These are phyloP conservation scores for Amphiprion percula DNA, from an alignment of 2,113 vertebrate genomes.

Conservation along the genomic window DNA sequence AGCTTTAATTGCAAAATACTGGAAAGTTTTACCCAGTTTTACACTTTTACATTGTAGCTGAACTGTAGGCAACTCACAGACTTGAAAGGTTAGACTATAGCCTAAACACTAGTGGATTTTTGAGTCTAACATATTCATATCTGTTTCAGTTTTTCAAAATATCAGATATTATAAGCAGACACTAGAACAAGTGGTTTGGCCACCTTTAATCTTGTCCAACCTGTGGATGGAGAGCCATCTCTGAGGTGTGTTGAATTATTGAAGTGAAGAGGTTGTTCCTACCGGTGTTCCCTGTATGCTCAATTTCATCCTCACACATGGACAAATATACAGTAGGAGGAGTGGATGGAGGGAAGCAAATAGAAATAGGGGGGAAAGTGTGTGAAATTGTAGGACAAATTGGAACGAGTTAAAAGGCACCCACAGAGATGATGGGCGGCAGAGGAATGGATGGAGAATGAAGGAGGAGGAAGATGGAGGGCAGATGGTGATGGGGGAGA, in stretches of 20 bases:
- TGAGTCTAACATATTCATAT: too few species aligned
- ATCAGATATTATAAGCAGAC: too few species aligned
- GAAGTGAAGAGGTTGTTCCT: not conserved
- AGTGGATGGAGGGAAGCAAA: too few species aligned
- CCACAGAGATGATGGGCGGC: not conserved
- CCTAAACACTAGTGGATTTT: too few species aligned
- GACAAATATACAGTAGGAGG: not conserved
- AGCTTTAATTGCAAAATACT: too few species aligned
- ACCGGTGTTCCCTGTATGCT: not conserved
- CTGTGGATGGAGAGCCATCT: not conserved
- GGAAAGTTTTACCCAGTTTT: too few species aligned
- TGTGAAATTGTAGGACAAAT: not conserved
- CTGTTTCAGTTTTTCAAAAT: too few species aligned
- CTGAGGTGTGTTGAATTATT: constrained; percentile 30
- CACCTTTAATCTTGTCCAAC: not conserved
- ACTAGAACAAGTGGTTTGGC: not conserved
- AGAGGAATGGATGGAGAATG: not conserved
- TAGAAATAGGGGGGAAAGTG: not conserved
- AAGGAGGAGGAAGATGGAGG: not conserved
- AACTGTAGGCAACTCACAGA: too few species aligned
- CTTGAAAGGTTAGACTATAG: too few species aligned
- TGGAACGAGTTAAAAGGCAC: not conserved
- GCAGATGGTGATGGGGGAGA: constrained; percentile 32
- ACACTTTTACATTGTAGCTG: too few species aligned
- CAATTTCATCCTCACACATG: not conserved